A percentile compares a stretch with the other conserved stretches of the same genome.
Evolutionary conservation across 1,140 invertebrate genomes (phyloP).

Genomic region (Battus philenor): DNA sequence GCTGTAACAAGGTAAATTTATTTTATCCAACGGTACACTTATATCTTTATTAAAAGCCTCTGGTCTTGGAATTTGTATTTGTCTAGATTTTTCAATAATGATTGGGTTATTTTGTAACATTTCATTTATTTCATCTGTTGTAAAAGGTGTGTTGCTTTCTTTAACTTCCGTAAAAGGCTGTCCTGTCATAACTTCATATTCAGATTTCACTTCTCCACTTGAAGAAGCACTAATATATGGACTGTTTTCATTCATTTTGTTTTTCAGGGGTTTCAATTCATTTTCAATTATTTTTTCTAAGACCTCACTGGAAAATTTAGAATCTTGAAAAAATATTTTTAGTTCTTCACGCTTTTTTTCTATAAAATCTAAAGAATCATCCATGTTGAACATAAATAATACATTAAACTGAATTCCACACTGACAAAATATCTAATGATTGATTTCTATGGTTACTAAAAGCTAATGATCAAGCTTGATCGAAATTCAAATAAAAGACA

Average conservation of each 20-base stretch:
- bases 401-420: slow-evolving; percentile 15
- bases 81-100: slow-evolving; percentile 56
- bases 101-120: slow-evolving; percentile 56
- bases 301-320: slow-evolving; percentile 37
- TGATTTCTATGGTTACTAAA: slow-evolving; percentile 25
- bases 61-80: slow-evolving; percentile 58
- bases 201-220: slow-evolving; percentile 44
- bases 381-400: slow-evolving; percentile 18
- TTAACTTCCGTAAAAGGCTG: slow-evolving; percentile 60
- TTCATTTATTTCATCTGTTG: slow-evolving; percentile 47
- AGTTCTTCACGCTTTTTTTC: slow-evolving; percentile 52
- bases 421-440: slow-evolving; percentile 4
- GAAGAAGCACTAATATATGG: slow-evolving; percentile 52
- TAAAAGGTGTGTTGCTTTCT: slow-evolving; percentile 45
- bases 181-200: slow-evolving; percentile 64
- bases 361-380: slow-evolving; percentile 23
- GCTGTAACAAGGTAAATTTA: slow-evolving; percentile 41
- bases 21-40: slow-evolving; percentile 46
- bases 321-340: slow-evolving; percentile 45
- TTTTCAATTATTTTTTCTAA: slow-evolving; percentile 58
- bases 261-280: slow-evolving; percentile 44
- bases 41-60: slow-evolving; percentile 28
- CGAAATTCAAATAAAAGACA: slow-evolving; percentile 23
- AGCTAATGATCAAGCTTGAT: slow-evolving; percentile 22
- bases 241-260: slow-evolving; percentile 20